Conservation (phyloP, 2,888 invertebrate species). For the Lithophane ornitopus region DNA sequence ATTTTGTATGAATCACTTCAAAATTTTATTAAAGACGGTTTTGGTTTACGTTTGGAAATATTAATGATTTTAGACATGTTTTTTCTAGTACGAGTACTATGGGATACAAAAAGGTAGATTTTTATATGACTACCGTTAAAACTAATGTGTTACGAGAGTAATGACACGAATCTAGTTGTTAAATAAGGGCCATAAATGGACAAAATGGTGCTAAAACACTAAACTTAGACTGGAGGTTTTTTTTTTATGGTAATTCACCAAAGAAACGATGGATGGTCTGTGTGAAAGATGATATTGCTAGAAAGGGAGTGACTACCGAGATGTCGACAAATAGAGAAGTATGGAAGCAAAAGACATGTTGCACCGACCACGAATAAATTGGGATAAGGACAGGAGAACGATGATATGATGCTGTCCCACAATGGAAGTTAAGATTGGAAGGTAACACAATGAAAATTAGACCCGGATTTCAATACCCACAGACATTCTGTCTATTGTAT, state of each 20-base stretch:
- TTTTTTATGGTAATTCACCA: background rate
- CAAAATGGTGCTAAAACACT: background rate
- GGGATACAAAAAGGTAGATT: no score
- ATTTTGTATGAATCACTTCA: constrained; percentile 6
- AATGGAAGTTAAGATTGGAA: constrained; percentile 7
- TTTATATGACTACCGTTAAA: no score
- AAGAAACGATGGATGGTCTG: no score
- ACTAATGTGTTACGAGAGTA: no score
- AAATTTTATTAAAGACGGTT: background rate
- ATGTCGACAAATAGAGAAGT: no score
- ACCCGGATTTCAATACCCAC: constrained; percentile 57
- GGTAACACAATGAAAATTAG: constrained; percentile 5
- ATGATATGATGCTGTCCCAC: background rate
- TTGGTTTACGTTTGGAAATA: constrained; percentile 5
- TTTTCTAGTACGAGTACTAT: no score
- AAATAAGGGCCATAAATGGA: background rate
- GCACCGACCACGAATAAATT: no score
- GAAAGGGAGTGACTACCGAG: no score
- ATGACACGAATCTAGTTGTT: background rate
- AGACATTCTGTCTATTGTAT: constrained; percentile 51
- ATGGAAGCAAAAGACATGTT: no score
- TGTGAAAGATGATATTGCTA: no score
- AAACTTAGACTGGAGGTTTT: background rate
- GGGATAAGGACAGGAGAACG: no score
- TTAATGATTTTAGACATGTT: background rate